Conservation (phyloP, 2,113 vertebrate genomes). For the Ameiurus melas region DNA sequence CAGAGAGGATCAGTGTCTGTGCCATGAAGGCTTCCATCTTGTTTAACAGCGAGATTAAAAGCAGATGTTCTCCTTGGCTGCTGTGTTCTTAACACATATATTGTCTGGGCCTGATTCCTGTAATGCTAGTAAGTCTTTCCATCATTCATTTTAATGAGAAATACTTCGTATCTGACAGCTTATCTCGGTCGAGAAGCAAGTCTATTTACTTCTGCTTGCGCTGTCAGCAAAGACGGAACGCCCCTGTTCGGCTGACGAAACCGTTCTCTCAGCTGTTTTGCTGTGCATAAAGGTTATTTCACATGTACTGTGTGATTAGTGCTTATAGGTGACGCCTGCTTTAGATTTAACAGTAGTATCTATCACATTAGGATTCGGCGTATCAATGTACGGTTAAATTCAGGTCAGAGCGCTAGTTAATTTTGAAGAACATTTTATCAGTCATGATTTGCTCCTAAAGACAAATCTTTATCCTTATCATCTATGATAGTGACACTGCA, state of each 20-base stretch:
- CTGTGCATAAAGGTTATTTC: neutral
- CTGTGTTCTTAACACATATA: neutral
- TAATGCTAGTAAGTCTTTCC: neutral
- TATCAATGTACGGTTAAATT: neutral
- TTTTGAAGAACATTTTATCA: neutral
- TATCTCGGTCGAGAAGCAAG: neutral
- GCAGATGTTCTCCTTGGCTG: neutral
- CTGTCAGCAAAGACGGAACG: neutral
- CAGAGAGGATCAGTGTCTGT: neutral
- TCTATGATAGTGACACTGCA: neutral
- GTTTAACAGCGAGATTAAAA: neutral
- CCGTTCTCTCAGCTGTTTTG: neutral
- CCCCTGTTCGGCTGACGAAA: neutral
- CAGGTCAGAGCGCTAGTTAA: neutral
- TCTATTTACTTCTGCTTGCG: neutral
- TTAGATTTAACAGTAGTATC: neutral
- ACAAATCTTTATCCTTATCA: neutral
- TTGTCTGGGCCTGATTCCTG: neutral
- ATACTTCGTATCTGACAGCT: neutral
- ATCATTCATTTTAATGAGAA: slow-evolving; percentile 23
- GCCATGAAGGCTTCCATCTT: neutral
- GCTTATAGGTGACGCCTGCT: neutral
- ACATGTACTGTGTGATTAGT: neutral
- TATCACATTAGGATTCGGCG: neutral
- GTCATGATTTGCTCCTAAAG: neutral